A percentile compares a stretch with the other conserved stretches of the same genome.
phyloP scores from a whole-genome alignment of 1,140 invertebrate species.

The Ips nitidus region DNA sequence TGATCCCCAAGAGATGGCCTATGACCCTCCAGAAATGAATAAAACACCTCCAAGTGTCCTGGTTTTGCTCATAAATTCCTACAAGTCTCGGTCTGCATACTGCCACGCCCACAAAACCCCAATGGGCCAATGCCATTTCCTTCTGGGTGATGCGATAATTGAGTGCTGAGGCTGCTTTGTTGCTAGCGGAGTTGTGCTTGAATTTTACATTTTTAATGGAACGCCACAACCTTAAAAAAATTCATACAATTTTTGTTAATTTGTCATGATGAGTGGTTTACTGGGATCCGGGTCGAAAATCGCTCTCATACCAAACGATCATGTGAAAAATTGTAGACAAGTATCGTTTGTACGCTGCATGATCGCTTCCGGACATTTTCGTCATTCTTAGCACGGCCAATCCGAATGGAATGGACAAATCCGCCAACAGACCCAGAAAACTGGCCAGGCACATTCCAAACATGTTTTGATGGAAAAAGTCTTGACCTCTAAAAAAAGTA shows the following conservation, averaged over 20 bases:
- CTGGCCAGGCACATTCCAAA: constrained; percentile 62
- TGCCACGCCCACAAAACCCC: constrained; percentile 81
- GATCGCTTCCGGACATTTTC: constrained; percentile 61
- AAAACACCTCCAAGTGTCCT: constrained; percentile 71
- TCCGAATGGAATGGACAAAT: constrained; percentile 66
- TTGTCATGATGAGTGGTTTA: constrained; percentile 13
- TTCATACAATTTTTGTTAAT: constrained; percentile 12
- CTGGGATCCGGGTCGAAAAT: constrained; percentile 57
- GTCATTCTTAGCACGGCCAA: constrained; percentile 66
- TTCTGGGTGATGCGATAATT: constrained; percentile 64
- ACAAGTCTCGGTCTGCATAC: constrained; percentile 66
- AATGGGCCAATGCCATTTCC: constrained; percentile 83
- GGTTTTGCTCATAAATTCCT: constrained; percentile 58
- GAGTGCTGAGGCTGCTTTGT: constrained; percentile 54
- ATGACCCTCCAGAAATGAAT: constrained; percentile 84
- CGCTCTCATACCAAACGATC: constrained; percentile 70
- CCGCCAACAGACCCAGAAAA: constrained; percentile 62
- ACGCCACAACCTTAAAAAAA: constrained; percentile 57
- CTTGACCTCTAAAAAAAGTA: constrained; percentile 61
- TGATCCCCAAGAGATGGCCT: constrained; percentile 77
- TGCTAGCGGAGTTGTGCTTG: constrained; percentile 64
- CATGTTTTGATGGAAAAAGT: constrained; percentile 62
- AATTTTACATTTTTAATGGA: constrained; percentile 67
- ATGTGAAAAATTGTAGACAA: constrained; percentile 71
- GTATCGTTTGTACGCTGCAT: constrained; percentile 75